These are phyloP conservation scores for Sisyra nigra DNA, from an alignment of 2,888 invertebrate genomes.

Conservation along the genomic window DNA sequence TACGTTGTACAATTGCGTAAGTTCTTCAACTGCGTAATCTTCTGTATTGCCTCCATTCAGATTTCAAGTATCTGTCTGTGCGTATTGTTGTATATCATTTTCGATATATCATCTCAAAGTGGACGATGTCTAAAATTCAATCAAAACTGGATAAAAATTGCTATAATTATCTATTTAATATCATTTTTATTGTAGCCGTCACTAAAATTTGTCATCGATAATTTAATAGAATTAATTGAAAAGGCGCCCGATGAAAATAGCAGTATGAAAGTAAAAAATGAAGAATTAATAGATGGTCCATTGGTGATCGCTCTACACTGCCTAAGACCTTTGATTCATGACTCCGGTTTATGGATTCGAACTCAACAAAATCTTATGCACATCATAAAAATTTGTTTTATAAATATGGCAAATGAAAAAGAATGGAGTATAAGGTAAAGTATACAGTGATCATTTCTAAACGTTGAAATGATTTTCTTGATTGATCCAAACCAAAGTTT, in stretches of 20 bases:
- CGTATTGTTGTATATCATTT: too few species aligned
- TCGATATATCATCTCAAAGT: too few species aligned
- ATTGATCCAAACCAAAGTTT: too few species aligned
- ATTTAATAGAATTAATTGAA: neutral
- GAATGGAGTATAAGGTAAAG: constrained; percentile 3
- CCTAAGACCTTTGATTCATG: constrained; percentile 1
- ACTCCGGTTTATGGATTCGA: neutral
- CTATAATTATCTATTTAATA: too few species aligned
- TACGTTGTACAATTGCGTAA: too few species aligned
- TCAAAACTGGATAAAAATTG: too few species aligned
- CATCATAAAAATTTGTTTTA: constrained; percentile 2
- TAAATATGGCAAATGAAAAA: neutral
- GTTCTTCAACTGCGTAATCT: too few species aligned
- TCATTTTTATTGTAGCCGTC: neutral
- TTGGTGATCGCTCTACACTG: constrained; percentile 2
- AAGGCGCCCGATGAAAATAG: neutral
- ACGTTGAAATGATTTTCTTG: too few species aligned
- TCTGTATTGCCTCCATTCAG: too few species aligned
- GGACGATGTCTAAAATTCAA: too few species aligned
- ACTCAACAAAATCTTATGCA: neutral
- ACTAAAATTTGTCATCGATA: neutral
- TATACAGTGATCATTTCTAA: too few species aligned
- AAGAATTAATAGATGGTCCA: neutral
- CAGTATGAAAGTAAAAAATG: neutral
- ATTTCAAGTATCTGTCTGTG: too few species aligned